Base-by-base conservation (phyloP, 2,113 vertebrate species). In the Cephalopholis sonnerati region DNA sequence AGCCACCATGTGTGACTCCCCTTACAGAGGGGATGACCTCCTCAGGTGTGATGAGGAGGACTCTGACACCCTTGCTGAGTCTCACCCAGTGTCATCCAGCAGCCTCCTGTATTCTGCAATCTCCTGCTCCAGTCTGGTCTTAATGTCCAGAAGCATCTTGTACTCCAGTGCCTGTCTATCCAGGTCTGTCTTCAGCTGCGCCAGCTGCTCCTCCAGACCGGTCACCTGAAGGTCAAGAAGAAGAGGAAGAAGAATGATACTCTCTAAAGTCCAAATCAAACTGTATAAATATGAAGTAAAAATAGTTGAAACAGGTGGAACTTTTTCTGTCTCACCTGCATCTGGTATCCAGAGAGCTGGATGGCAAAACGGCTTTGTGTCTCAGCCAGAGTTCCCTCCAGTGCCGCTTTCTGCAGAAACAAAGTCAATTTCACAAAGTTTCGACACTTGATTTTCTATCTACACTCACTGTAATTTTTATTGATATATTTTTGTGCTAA, bases 61-160 rank as follows among this genome's bases (percentile, higher is more conserved):
- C n/a, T n/a, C n/a, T n/a, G n/a, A n/a, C n/a, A n/a, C n/a, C n/a
- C n/a, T n/a, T n/a, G n/a, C n/a, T n/a, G n/a, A n/a, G n/a, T n/a
- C n/a, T n/a, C n/a, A n/a, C n/a, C n/a, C 5, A 15, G 50, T 3
- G 82, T 90, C 79, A 92, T 95, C 94, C 91, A 95, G 81, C 74
- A 98, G 95, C 70, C 93, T 93, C 51, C 90, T 92, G 94, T 97
- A 98, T 75, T 96, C 96, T 0, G 95, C 86, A 18, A 98, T 97
- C 92, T 98, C 97, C 93, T 96, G 48, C 93, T 98, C 96, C 93
- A 98, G 84, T 3, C 93, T 83, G 65, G 93, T 95, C 75, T 98
- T 98, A 90, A 97, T 94, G 0, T 96, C 94, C 81, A 98, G 94
- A 20, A 98, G 95, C 50, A 77, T 86, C 58, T 91, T 74, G 75